phyloP scores from a whole-genome alignment of 1,140 invertebrate species.

The Drosophila nannoptera region DNA sequence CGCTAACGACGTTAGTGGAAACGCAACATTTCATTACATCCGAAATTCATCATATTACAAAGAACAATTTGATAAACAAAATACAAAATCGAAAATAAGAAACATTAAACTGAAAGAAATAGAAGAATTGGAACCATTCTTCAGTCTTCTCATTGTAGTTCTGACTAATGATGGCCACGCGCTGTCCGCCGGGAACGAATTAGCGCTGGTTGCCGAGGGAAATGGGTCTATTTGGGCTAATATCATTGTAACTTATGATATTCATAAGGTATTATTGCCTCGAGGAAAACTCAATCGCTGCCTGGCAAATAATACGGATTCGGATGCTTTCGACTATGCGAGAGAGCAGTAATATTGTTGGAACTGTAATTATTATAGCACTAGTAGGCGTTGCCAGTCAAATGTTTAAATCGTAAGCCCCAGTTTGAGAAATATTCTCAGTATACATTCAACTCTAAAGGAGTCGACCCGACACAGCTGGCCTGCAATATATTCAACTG shows the following conservation, averaged over 20 bases:
- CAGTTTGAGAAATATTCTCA: too few relatives aligned
- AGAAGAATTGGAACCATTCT: slow-evolving; percentile 1
- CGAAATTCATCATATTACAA: slow-evolving; percentile 20
- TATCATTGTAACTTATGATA: slow-evolving; percentile 72
- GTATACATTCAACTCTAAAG: too few relatives aligned
- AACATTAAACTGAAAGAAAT: too few relatives aligned
- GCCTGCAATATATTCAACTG: too few relatives aligned
- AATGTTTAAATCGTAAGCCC: too few relatives aligned
- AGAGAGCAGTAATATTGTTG: neutral
- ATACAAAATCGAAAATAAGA: neutral
- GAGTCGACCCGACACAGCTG: too few relatives aligned
- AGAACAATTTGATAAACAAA: slow-evolving; percentile 45
- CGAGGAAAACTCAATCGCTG: slow-evolving; percentile 18
- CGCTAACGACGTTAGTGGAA: slow-evolving; percentile 26
- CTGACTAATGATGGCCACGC: slow-evolving; percentile 88
- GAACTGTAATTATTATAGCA: slow-evolving; percentile 1
- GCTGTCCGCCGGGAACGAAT: slow-evolving; percentile 82
- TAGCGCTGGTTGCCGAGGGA: slow-evolving; percentile 75
- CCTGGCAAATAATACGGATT: neutral
- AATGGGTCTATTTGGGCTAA: slow-evolving; percentile 72
- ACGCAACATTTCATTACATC: slow-evolving; percentile 28
- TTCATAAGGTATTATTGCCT: slow-evolving; percentile 63
- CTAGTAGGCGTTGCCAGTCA: neutral
- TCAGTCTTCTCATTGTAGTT: slow-evolving; percentile 94
- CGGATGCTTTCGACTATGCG: neutral